phyloP scores from a whole-genome alignment of 2,113 vertebrate genomes.

The Clarias magur region DNA sequence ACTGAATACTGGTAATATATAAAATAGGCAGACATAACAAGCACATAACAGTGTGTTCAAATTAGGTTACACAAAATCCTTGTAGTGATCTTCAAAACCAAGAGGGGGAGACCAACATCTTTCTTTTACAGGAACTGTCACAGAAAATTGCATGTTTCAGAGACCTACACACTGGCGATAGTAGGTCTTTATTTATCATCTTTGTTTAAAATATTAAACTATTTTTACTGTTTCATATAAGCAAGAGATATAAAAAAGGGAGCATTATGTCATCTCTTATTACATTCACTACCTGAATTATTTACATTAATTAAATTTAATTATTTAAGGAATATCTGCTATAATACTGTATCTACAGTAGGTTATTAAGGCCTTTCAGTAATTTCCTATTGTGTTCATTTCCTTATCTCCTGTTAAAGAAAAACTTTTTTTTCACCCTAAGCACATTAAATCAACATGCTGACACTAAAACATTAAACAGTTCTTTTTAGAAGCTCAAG shows the following conservation, averaged over 20 bases:
- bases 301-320: no score
- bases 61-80: slow-evolving; percentile 41
- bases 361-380: neutral
- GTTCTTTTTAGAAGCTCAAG: neutral
- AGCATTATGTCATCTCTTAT: neutral
- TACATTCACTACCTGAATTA: neutral
- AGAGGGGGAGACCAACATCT: slow-evolving; percentile 48
- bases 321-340: neutral
- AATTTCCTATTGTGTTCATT: neutral
- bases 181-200: neutral
- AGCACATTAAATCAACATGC: neutral
- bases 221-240: neutral
- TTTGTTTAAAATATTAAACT: neutral
- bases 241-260: neutral
- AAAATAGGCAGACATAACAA: neutral
- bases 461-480: neutral
- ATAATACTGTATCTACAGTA: neutral
- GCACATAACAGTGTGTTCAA: neutral
- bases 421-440: neutral
- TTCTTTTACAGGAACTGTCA: slow-evolving; percentile 11
- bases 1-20: neutral
- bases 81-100: slow-evolving; percentile 30
- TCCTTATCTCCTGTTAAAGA: neutral
- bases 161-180: neutral
- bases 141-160: neutral